Evolutionary conservation across 2,797 vertebrate species (phyloP).

Genomic region (Heteromormyrus szaboi): DNA sequence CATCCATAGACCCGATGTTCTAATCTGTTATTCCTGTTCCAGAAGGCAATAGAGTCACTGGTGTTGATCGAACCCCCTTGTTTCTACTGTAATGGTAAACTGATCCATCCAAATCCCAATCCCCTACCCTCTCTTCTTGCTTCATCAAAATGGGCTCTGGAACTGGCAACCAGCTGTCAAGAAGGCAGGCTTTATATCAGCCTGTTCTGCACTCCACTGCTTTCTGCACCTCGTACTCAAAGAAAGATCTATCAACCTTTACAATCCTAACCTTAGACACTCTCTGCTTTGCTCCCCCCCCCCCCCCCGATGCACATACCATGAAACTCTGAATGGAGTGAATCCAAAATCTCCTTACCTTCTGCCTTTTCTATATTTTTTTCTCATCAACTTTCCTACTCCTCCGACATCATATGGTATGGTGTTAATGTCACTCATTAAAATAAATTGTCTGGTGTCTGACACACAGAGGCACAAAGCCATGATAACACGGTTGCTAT

Average conservation of each 20-base stretch:
- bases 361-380: not conserved
- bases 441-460: not conserved
- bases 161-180: not conserved
- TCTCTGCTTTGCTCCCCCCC: not conserved
- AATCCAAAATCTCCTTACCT: not conserved
- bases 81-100: not conserved
- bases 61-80: not conserved
- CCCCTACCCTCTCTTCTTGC: not conserved
- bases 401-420: not conserved
- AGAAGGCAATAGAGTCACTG: not conserved
- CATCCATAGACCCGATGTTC: not conserved
- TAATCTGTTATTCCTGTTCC: not conserved
- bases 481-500: not conserved
- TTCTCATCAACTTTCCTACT: not conserved
- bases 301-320: not conserved
- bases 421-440: not conserved
- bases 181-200: not conserved
- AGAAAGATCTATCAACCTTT: conserved; percentile 5
- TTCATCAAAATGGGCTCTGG: conserved; percentile 1
- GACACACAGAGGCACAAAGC: not conserved
- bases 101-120: not conserved
- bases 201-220: not conserved
- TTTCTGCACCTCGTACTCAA: not conserved
- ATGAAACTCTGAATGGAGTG: not conserved
- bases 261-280: not conserved